phyloP scores from a whole-genome alignment of 2,888 invertebrate genomes.

The Steromphala cineraria region DNA sequence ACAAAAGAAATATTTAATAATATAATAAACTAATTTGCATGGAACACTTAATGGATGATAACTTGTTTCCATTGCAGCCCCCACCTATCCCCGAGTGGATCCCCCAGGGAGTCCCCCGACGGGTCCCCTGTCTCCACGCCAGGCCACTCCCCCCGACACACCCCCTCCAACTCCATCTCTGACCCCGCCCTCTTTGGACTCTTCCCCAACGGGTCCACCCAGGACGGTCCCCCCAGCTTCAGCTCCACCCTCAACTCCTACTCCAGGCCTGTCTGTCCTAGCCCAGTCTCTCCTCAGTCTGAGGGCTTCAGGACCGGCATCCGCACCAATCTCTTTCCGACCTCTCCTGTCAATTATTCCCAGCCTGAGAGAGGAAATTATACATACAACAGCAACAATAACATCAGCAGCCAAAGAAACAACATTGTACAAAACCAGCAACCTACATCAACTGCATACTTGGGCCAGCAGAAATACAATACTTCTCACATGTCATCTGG shows the following conservation, averaged over 20 bases:
- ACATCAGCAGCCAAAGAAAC: neutral
- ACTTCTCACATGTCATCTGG: neutral
- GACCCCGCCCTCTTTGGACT: constrained; percentile 46
- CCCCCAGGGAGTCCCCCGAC: constrained; percentile 59
- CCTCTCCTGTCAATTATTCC: neutral
- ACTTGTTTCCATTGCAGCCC: constrained; percentile 44
- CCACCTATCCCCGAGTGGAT: constrained; percentile 46
- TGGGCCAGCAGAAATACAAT: neutral
- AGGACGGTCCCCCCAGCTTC: neutral
- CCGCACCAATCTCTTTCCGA: neutral
- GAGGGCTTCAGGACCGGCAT: neutral
- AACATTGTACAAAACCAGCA: neutral
- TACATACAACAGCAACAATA: neutral
- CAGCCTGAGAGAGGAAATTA: neutral
- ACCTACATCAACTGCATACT: neutral
- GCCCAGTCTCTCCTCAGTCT: neutral
- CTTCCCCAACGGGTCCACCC: neutral
- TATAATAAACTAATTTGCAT: too few species aligned
- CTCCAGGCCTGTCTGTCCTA: neutral
- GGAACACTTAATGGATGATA: too few species aligned
- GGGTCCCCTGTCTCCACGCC: constrained; percentile 67
- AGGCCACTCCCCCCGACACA: constrained; percentile 54
- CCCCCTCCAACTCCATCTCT: constrained; percentile 52
- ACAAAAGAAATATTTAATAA: too few species aligned
- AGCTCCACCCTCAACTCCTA: neutral